These are phyloP conservation scores for Drosophila grimshawi DNA, from an alignment of 1,140 invertebrate species.

Conservation along the genomic window DNA sequence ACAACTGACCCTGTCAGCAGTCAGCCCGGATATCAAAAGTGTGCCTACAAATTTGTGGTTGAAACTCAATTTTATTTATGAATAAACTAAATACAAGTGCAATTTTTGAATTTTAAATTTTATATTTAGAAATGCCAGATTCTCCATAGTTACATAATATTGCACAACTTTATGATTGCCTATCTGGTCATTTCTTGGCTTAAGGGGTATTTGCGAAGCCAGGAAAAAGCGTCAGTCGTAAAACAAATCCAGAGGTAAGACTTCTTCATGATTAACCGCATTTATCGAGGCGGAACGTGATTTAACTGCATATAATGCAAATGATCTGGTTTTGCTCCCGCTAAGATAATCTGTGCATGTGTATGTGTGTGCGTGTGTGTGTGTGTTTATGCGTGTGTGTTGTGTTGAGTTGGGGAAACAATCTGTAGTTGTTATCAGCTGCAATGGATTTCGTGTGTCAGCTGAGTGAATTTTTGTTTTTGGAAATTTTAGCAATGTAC, in stretches of 20 bases:
- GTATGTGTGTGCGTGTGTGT: not conserved
- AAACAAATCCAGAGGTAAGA: conserved; percentile 41
- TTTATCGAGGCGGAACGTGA: conserved; percentile 79
- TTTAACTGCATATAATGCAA: conserved; percentile 73
- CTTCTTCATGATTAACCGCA: conserved; percentile 70
- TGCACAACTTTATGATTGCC: not conserved
- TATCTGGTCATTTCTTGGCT: not conserved
- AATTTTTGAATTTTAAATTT: not conserved
- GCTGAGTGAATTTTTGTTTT: conserved; percentile 49
- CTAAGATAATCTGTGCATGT: not conserved
- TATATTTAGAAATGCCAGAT: not conserved
- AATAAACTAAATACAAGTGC: too few relatives aligned
- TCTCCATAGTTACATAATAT: not conserved
- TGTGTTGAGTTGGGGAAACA: conserved; percentile 8
- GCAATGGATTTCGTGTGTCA: conserved; percentile 12
- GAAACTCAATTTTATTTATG: not conserved
- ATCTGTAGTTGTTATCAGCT: conserved; percentile 31
- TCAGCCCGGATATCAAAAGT: too few relatives aligned
- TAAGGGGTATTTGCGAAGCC: conserved; percentile 24
- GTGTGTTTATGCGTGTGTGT: not conserved
- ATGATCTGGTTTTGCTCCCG: conserved; percentile 66
- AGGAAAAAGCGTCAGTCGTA: conserved; percentile 12
- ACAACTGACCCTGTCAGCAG: conserved; percentile 13
- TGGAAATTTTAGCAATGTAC: conserved; percentile 51
- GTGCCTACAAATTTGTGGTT: not conserved